Conservation (phyloP, 2,888 invertebrate genomes). For the Oscheius sp. region DNA sequence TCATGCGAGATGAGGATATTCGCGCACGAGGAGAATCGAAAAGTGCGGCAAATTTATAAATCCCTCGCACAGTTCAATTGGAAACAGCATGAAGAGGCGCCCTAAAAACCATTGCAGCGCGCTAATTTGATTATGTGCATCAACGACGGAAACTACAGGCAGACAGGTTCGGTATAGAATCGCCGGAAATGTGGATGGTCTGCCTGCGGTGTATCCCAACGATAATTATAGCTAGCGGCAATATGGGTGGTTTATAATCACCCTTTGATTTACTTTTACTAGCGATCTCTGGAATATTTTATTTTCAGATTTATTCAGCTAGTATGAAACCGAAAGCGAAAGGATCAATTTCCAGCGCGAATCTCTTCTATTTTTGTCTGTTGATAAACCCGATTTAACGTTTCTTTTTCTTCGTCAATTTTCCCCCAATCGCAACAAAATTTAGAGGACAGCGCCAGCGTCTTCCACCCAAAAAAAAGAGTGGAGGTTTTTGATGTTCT, state of each 20-base stretch:
- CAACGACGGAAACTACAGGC: conserved; percentile 29
- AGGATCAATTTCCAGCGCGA: neutral
- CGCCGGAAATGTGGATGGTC: conserved; percentile 23
- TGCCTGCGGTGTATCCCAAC: neutral
- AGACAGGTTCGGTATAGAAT: conserved; percentile 28
- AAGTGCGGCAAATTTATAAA: neutral
- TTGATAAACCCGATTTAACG: neutral
- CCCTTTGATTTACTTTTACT: neutral
- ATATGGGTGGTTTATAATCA: no score
- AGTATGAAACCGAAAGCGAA: no score
- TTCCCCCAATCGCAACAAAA: neutral
- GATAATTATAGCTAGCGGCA: conserved; percentile 7
- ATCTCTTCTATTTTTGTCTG: neutral
- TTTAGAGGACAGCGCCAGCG: no score
- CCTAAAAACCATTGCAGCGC: conserved; percentile 30
- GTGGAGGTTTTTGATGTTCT: conserved; percentile 27
- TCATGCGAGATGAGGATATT: no score
- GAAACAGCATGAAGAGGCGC: conserved; percentile 4
- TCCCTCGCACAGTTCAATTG: conserved; percentile 10
- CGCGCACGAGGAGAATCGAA: no score
- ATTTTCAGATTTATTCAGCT: neutral
- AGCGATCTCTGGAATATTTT: neutral
- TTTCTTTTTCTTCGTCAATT: neutral
- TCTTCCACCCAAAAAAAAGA: neutral
- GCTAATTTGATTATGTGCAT: conserved; percentile 30